Evolutionary conservation across 2,888 invertebrate species (phyloP).

Genomic region (Drosophila pegasa): DNA sequence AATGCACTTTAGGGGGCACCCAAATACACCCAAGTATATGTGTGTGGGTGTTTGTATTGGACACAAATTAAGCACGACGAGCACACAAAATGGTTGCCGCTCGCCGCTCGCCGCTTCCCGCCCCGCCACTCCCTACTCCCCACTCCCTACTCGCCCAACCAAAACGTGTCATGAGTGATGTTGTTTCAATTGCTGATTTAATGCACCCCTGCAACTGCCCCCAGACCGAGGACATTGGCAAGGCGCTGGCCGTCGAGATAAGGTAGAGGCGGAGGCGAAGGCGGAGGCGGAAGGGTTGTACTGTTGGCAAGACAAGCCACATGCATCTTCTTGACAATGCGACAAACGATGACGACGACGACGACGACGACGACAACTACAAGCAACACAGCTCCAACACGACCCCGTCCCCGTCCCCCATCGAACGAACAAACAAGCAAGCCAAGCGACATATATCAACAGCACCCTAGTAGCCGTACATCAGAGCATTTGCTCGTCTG

Average conservation of each 20-base stretch:
- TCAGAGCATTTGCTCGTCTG: slow-evolving; percentile 82
- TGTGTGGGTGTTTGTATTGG: slow-evolving; percentile 41
- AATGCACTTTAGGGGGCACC: slow-evolving; percentile 78
- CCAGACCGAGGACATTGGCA: slow-evolving; percentile 40
- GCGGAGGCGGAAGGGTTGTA: slow-evolving; percentile 16
- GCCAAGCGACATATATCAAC: slow-evolving; percentile 79
- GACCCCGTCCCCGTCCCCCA: not conserved
- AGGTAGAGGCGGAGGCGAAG: not conserved
- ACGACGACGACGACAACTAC: slow-evolving; percentile 75
- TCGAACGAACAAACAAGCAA: slow-evolving; percentile 69
- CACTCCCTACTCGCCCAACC: slow-evolving; percentile 32
- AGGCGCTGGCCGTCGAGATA: slow-evolving; percentile 24
- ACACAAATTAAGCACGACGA: slow-evolving; percentile 78
- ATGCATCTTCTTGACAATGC: slow-evolving; percentile 81
- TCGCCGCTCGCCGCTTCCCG: too few relatives aligned
- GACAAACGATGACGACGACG: slow-evolving; percentile 80
- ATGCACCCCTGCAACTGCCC: slow-evolving; percentile 65
- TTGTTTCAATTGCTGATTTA: slow-evolving; percentile 82
- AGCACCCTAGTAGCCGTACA: slow-evolving; percentile 63
- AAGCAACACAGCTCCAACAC: slow-evolving; percentile 51
- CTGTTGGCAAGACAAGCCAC: slow-evolving; percentile 78
- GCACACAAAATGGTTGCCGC: slow-evolving; percentile 69
- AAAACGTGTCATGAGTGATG: slow-evolving; percentile 82
- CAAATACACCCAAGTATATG: slow-evolving; percentile 26
- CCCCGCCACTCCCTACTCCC: slow-evolving; percentile 18